Percentiles rank a stretch among this genome's conserved stretches.
Evolutionary conservation across 2,113 vertebrate species (phyloP).

Genomic region (Ochotona princeps): DNA sequence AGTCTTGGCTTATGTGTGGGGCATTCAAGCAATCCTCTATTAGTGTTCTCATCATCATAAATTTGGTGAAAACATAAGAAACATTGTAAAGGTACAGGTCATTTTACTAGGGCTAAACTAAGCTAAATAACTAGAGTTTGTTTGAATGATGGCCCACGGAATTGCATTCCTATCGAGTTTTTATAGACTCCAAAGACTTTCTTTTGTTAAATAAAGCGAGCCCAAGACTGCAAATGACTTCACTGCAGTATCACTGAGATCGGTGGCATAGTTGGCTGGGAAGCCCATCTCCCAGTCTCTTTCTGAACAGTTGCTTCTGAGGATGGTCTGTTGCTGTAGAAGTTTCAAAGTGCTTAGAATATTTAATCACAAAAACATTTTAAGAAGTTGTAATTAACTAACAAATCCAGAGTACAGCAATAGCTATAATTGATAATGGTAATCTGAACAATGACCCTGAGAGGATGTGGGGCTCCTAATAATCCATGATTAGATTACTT

Average conservation of each 20-base stretch:
- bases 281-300: not conserved
- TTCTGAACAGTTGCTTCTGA: not conserved
- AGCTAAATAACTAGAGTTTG: slow-evolving; percentile 42
- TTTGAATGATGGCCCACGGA: not conserved
- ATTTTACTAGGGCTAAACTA: not conserved
- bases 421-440: not conserved
- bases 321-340: not conserved
- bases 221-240: not conserved
- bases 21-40: not conserved
- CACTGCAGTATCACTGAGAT: not conserved
- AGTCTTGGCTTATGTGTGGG: not conserved
- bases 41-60: not conserved
- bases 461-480: not conserved
- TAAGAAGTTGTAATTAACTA: not conserved
- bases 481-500: not conserved
- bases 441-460: not conserved
- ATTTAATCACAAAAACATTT: not conserved
- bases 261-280: not conserved
- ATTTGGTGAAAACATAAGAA: not conserved
- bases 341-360: not conserved
- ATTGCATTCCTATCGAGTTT: not conserved
- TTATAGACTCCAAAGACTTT: not conserved
- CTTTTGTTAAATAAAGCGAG: not conserved
- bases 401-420: not conserved
- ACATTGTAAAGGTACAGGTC: not conserved